Base-by-base conservation (phyloP, 1,140 invertebrate genomes). In the Papilio glaucus region DNA sequence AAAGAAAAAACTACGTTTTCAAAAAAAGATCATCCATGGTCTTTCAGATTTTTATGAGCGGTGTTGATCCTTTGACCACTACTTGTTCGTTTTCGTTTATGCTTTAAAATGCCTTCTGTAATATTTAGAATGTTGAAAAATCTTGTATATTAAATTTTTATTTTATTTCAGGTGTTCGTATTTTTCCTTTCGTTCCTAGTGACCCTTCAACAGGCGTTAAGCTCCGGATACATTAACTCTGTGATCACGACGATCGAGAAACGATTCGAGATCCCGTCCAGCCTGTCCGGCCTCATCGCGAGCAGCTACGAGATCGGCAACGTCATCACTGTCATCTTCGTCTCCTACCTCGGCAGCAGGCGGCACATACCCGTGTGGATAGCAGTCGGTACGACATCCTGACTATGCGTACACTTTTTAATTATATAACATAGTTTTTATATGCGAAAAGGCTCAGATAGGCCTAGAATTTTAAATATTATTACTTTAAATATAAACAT, bases 241-340 rank as follows among this genome's bases (percentile, higher is more conserved):
- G 98, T 99, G 86, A 98, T 99, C 86, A 99, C 98, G 69, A 99
- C 98, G 18, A 98, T 99, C 82, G 98, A 99, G 94, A 98, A 98
- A 91, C 95, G 98, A 73, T 99, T 99, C 89, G 98, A 99, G 92
- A 98, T 99, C 82, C 97, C 98, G 49, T 98, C 98, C 86, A 97
- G 97, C 85, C 96, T 98, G 67, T 98, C 97, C 38, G 98, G 98
- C 29, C 94, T 98, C 76, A 97, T 99, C 72, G 98, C 98, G 39
- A 98, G 97, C 78, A 98, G 97, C 72, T 98, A 98, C 90, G 98
- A 99, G 95, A 98, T 99, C 82, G 98, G 98, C 79, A 98, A 98
- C 93, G 96, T 99, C 69, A 97, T 98, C 79, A 98, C 98, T 7
- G 98, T 99, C 63, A 98, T 99, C 83, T 99, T 99, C 91, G 98